Conservation (phyloP, 2,113 vertebrate species). For the Pleuronectes platessa region DNA sequence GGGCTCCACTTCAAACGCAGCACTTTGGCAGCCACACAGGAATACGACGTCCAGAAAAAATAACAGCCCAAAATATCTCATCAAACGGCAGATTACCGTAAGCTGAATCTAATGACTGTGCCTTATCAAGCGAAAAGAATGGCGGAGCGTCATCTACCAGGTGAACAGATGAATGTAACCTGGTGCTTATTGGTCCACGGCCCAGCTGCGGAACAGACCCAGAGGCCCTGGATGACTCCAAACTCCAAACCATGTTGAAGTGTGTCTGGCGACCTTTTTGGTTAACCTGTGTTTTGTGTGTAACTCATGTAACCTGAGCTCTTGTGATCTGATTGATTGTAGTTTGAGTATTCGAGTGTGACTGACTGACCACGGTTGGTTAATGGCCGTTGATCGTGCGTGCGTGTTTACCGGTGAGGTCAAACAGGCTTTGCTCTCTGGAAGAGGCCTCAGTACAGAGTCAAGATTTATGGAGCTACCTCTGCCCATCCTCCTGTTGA, state of each 20-base stretch:
- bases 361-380: conserved; percentile 6
- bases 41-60: conserved; percentile 63
- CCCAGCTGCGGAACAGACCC: conserved; percentile 60
- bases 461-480: conserved; percentile 59
- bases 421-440: conserved; percentile 35
- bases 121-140: conserved; percentile 64
- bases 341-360: neutral
- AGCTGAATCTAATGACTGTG: conserved; percentile 57
- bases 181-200: conserved; percentile 43
- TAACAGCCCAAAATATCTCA: conserved; percentile 65
- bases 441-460: conserved; percentile 18
- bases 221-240: conserved; percentile 46
- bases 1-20: conserved; percentile 65
- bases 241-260: conserved; percentile 15
- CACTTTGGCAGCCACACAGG: conserved; percentile 61
- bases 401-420: conserved; percentile 34
- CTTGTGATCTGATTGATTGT: conserved; percentile 12
- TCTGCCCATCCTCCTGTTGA: conserved; percentile 49
- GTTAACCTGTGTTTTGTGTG: neutral
- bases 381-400: conserved; percentile 1
- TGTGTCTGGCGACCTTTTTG: neutral
- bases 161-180: conserved; percentile 64
- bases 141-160: conserved; percentile 64
- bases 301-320: conserved; percentile 17
- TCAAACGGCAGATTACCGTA: conserved; percentile 73